These are phyloP conservation scores for Microcebus ravelobensis DNA, from an alignment of 2,113 vertebrate species.

Conservation along the genomic window DNA sequence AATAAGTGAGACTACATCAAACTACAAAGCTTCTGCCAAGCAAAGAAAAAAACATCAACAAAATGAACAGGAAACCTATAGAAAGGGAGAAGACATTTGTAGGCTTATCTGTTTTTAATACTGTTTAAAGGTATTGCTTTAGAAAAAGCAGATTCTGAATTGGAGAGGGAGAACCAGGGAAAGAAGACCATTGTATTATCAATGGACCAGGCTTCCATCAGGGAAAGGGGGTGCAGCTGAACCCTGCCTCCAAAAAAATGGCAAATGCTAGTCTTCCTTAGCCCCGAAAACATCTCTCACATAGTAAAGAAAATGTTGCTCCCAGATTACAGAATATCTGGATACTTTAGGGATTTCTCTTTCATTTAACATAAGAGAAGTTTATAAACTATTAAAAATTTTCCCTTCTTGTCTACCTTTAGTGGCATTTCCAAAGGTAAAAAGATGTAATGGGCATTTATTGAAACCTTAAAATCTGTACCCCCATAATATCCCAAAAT, in stretches of 20 bases:
- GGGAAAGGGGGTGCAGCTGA: not conserved
- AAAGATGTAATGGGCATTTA: no score
- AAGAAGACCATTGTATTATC: not conserved
- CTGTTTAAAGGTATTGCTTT: not conserved
- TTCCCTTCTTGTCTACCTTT: not conserved
- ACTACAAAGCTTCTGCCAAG: not conserved
- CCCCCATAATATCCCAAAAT: no score
- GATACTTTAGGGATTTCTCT: not conserved
- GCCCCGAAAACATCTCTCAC: not conserved
- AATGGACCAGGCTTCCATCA: not conserved
- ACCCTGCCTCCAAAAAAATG: no score
- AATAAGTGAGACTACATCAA: not conserved
- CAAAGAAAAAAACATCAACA: not conserved
- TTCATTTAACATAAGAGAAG: not conserved
- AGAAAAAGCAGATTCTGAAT: not conserved
- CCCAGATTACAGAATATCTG: not conserved
- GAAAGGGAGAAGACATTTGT: not conserved
- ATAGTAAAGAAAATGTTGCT: not conserved
- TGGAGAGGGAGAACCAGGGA: not conserved
- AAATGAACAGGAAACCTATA: not conserved
- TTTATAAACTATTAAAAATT: not conserved
- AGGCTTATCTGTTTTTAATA: conserved; percentile 44
- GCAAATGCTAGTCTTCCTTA: not conserved
- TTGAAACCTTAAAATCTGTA: no score
- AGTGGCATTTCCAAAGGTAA: not conserved